Evolutionary conservation across 2,797 vertebrate genomes (phyloP), one percentile per base, ranked within the genome.

Genomic region (Melanotaenia nigrans): DNA sequence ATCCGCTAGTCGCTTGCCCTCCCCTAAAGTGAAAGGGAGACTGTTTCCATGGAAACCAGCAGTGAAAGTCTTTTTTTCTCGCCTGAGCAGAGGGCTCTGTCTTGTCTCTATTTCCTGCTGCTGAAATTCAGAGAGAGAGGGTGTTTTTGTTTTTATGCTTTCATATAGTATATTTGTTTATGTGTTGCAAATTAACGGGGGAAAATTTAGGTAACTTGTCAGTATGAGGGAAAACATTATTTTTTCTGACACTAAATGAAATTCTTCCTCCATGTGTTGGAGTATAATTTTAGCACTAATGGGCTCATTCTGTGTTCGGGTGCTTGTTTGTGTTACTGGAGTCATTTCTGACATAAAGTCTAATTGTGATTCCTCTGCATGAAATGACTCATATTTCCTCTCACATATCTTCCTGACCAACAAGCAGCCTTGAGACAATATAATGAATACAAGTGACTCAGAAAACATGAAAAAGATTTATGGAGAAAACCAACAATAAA

Each of bases 41-140:
- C 92, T 91, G 94, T 95, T 95, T 92, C 94, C 92, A 95, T 95
- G 92, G 93, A 84, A 94, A 95, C 94, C 85, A 90, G 77, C 87
- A 90, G 87, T 92, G 89, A 84, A 93, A 90, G 87, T 92, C 78
- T 92, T 84, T 89, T 89, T 88, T 78, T 85, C 83, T 79, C 9
- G 72, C 83, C 79, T 79, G 73, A 90, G 86, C 88, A 85, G 75
- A 91, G 86, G 84, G 87, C 87, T 87, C 87, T 87, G 88, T 93
- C 89, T 90, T 90, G 87, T 88, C 88, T 91, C 86, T 84, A 85
- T 93, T 89, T 87, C 83, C 84, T 90, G 78, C 86, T 20, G n/a
- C 72, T 86, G 83, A 88, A 84, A 86, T 65, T 85, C 75, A 79
- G 32, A 78, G 55, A 67, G 32, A 32, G 53, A 53, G n/a, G 25